Conservation (phyloP, 1,140 invertebrate genomes). For the Hycleus cichorii region DNA sequence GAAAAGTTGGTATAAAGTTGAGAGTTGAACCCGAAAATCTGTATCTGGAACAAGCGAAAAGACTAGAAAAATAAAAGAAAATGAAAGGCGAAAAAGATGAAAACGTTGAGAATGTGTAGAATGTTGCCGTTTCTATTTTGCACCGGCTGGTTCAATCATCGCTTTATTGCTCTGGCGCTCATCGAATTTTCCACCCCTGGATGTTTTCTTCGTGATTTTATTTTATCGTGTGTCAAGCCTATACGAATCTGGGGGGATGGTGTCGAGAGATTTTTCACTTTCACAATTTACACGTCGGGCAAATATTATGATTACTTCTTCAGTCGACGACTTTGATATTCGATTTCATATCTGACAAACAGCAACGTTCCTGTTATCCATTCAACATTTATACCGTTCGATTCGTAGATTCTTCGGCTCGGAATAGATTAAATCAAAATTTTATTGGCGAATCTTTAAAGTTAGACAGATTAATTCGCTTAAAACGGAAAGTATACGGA, state of each 20-base stretch:
- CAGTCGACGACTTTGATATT: conserved; percentile 22
- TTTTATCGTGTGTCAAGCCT: conserved; percentile 7
- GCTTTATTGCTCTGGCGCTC: conserved; percentile 31
- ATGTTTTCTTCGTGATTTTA: conserved; percentile 16
- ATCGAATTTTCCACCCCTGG: conserved; percentile 26
- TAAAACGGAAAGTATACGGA: too few relatives aligned
- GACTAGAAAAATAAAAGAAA: too few relatives aligned
- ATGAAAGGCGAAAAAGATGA: conserved; percentile 22
- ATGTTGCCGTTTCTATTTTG: conserved; percentile 22
- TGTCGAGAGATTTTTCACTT: conserved; percentile 13
- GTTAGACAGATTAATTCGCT: too few relatives aligned
- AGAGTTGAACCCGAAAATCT: conserved; percentile 91
- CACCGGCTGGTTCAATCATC: conserved; percentile 30
- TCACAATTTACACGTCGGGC: conserved; percentile 27
- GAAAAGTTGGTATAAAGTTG: conserved; percentile 88
- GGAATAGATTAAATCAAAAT: too few relatives aligned
- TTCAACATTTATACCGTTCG: background rate
- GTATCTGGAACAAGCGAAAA: conserved; percentile 61
- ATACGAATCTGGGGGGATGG: background rate
- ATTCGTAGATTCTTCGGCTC: too few relatives aligned
- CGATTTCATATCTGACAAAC: conserved; percentile 26
- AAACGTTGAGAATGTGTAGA: conserved; percentile 19
- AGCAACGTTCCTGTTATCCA: conserved; percentile 10
- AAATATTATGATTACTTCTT: conserved; percentile 33
- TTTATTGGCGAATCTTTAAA: too few relatives aligned